Conservation (phyloP, 2,113 vertebrate genomes). For the Desmodus rotundus region DNA sequence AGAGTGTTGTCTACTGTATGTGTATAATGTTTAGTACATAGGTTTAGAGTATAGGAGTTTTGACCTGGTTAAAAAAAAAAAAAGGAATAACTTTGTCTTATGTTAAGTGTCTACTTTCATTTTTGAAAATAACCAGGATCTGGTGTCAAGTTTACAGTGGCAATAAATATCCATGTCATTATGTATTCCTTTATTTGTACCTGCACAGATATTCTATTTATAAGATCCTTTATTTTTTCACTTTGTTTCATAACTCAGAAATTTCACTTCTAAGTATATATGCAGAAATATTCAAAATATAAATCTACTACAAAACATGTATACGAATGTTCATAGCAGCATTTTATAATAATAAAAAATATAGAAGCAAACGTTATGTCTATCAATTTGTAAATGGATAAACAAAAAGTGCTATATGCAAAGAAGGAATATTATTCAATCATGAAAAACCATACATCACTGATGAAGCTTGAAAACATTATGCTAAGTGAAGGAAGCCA, state of each 20-base stretch:
- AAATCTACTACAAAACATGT: background rate
- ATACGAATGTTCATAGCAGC: background rate
- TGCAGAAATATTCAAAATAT: background rate
- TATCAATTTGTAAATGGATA: background rate
- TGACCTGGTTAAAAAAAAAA: background rate
- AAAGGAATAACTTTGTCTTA: background rate
- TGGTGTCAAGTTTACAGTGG: background rate
- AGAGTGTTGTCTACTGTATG: background rate
- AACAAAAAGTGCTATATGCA: background rate
- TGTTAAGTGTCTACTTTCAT: background rate
- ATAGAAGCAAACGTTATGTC: background rate
- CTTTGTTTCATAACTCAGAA: slow-evolving; percentile 41
- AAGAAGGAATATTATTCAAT: background rate
- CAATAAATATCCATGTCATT: background rate
- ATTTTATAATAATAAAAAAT: background rate
- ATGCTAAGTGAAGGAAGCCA: background rate
- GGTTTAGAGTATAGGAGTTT: background rate
- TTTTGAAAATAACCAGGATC: background rate
- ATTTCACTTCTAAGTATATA: background rate
- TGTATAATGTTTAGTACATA: background rate
- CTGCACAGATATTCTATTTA: background rate
- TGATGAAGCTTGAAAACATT: background rate
- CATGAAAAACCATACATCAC: background rate
- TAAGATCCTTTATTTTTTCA: slow-evolving; percentile 73
- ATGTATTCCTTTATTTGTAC: background rate